Conservation (phyloP, 2,888 invertebrate species). For the Sesia apiformis region DNA sequence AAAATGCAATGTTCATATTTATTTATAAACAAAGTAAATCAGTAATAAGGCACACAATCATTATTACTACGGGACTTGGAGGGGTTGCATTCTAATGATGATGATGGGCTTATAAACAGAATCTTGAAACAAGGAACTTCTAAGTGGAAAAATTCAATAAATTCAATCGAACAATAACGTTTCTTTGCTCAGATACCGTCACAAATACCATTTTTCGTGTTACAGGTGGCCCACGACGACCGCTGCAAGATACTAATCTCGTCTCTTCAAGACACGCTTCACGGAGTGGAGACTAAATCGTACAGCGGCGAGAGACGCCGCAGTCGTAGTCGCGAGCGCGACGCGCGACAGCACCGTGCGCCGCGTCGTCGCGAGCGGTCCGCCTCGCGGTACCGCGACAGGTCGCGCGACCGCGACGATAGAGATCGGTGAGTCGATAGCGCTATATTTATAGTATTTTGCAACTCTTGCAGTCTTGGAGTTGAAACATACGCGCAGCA, state of each 20-base stretch:
- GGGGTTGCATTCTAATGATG: too few species aligned
- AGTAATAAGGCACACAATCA: too few species aligned
- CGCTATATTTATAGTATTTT: too few species aligned
- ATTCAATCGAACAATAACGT: too few species aligned
- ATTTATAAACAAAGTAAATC: too few species aligned
- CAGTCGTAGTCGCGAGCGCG: constrained; percentile 60
- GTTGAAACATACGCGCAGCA: too few species aligned
- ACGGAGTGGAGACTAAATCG: constrained; percentile 98
- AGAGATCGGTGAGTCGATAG: constrained; percentile 41
- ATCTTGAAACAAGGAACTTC: too few species aligned
- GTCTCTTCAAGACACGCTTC: constrained; percentile 95
- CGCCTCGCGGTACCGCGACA: constrained; percentile 53
- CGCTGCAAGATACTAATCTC: constrained; percentile 98
- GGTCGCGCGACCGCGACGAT: constrained; percentile 60
- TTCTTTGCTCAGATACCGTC: background rate
- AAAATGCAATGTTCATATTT: too few species aligned
- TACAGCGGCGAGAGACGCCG: constrained; percentile 79
- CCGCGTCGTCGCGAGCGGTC: constrained; percentile 57
- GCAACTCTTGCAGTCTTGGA: too few species aligned
- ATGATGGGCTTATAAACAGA: too few species aligned
- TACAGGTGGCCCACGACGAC: constrained; percentile 91
- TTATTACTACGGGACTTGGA: too few species aligned
- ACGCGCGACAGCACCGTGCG: constrained; percentile 47
- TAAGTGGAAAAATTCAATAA: too few species aligned
- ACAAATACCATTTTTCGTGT: background rate